phyloP scores from a whole-genome alignment of 2,888 invertebrate genomes.

The Lottia scabra region DNA sequence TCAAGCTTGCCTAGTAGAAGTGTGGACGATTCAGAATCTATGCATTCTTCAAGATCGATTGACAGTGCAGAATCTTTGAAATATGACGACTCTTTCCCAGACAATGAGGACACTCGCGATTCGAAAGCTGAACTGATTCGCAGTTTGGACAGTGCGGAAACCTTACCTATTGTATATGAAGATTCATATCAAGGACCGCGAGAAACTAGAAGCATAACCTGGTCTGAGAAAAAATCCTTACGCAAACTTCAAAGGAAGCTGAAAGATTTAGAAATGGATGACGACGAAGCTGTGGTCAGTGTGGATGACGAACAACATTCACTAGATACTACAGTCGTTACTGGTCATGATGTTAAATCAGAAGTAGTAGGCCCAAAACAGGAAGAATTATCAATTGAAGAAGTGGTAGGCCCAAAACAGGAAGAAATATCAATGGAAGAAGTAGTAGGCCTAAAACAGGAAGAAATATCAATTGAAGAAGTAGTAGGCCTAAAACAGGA shows the following conservation, averaged over 20 bases:
- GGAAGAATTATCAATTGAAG: neutral
- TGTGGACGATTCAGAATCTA: neutral
- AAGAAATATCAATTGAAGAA: too few relatives aligned
- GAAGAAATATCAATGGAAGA: too few relatives aligned
- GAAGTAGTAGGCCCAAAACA: conserved; percentile 2
- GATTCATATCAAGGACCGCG: conserved; percentile 27
- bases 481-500: too few relatives aligned
- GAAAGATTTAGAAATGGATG: conserved; percentile 20
- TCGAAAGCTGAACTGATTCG: conserved; percentile 15
- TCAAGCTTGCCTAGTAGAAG: too few relatives aligned
- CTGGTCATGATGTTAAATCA: conserved; percentile 4
- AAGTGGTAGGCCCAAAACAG: too few relatives aligned
- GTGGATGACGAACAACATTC: neutral
- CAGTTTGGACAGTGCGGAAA: conserved; percentile 26
- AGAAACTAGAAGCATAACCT: conserved; percentile 20
- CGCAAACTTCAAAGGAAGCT: conserved; percentile 29
- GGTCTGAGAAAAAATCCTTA: conserved; percentile 26
- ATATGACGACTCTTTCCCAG: conserved; percentile 21
- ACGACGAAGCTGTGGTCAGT: conserved; percentile 8
- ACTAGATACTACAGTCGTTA: neutral
- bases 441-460: too few relatives aligned
- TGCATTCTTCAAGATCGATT: neutral
- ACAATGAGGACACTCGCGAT: conserved; percentile 7
- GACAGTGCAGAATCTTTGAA: conserved; percentile 1
- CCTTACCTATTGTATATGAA: conserved; percentile 28